Conservation (phyloP, 2,113 vertebrate species). For the Porphyrio hochstetteri region DNA sequence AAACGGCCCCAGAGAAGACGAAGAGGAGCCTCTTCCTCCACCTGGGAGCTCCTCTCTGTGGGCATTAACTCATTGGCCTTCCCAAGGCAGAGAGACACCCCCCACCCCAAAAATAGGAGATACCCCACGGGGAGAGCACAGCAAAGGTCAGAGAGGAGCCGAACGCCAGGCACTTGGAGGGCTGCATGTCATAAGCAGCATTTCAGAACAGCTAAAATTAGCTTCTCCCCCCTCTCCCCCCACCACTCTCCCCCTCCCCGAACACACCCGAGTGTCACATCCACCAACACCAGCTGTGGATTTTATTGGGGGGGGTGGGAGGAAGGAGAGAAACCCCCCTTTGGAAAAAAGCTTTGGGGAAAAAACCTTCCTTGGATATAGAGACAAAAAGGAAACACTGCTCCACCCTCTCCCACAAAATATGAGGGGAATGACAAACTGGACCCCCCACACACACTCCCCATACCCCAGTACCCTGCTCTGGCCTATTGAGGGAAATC, state of each 20-base stretch:
- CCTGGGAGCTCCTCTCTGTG: neutral
- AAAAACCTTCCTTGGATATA: constrained; percentile 2
- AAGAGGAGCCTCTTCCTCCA: neutral
- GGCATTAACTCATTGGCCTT: fast-evolving
- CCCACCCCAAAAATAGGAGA: too few species aligned
- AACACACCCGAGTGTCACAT: neutral
- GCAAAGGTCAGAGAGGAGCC: neutral
- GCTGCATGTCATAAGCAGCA: neutral
- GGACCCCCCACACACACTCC: neutral
- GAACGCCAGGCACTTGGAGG: neutral
- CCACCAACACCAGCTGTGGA: constrained; percentile 12
- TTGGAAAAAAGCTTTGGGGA: neutral
- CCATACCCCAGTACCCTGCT: neutral
- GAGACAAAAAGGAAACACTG: neutral
- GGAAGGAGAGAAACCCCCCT: too few species aligned
- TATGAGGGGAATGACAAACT: neutral
- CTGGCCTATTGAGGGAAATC: neutral
- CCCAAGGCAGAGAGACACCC: neutral
- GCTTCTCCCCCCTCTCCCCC: neutral
- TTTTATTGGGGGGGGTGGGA: neutral
- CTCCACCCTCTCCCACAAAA: neutral
- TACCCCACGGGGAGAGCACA: neutral
- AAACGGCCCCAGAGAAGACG: fast-evolving
- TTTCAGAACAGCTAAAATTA: constrained; percentile 36
- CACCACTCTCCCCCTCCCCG: neutral